These are phyloP conservation scores for Oxycera nigricornis DNA, from an alignment of 2,888 invertebrate genomes.

Conservation along the genomic window DNA sequence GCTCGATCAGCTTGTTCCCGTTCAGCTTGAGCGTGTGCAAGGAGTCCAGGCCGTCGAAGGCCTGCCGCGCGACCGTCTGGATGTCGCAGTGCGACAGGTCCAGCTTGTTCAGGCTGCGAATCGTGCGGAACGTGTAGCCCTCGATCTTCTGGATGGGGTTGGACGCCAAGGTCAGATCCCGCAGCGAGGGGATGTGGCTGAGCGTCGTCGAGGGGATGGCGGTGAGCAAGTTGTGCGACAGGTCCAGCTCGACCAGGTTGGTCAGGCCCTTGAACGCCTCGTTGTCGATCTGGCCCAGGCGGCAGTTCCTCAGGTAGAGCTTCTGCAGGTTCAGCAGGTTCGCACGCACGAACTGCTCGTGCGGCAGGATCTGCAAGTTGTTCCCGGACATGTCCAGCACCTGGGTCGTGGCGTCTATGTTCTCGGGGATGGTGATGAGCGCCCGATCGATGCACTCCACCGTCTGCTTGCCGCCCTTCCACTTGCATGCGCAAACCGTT, in stretches of 20 bases:
- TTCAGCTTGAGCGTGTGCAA: constrained; percentile 82
- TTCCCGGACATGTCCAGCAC: constrained; percentile 90
- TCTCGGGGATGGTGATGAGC: constrained; percentile 83
- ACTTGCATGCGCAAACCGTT: constrained; percentile 85
- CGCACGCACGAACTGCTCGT: constrained; percentile 81
- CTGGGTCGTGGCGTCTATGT: constrained; percentile 87
- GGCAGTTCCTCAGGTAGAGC: constrained; percentile 82
- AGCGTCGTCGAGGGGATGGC: constrained; percentile 82
- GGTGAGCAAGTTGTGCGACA: constrained; percentile 83
- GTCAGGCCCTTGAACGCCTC: constrained; percentile 85
- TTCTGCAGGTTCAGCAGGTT: constrained; percentile 86
- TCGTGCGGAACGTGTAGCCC: constrained; percentile 75
- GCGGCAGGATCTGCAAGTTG: constrained; percentile 81
- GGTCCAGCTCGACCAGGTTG: constrained; percentile 88
- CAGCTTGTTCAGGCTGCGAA: constrained; percentile 79
- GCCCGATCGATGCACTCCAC: constrained; percentile 87
- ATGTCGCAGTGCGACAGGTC: constrained; percentile 85
- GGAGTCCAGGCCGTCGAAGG: constrained; percentile 78
- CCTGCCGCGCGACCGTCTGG: constrained; percentile 76
- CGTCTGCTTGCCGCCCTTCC: constrained; percentile 93
- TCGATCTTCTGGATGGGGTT: constrained; percentile 85
- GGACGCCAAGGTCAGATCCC: constrained; percentile 80
- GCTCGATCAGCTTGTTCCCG: constrained; percentile 78
- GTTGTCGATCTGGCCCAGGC: constrained; percentile 84
- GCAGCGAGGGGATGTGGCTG: constrained; percentile 78